These are phyloP conservation scores for Drosophila jambulina DNA, from an alignment of 1,140 invertebrate genomes.

Conservation along the genomic window DNA sequence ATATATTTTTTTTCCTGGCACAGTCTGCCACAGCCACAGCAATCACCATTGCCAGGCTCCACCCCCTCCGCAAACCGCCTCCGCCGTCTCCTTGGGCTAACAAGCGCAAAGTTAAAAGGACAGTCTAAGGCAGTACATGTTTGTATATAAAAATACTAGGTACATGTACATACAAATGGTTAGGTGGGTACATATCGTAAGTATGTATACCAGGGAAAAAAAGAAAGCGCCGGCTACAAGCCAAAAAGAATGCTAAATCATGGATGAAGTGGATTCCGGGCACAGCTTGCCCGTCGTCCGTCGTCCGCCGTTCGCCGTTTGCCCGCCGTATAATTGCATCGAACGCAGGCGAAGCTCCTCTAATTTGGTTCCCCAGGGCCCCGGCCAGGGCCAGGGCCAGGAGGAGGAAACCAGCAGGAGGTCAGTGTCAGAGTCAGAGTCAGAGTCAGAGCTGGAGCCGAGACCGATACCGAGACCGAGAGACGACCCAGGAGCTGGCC, in stretches of 20 bases:
- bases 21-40: conserved; percentile 32
- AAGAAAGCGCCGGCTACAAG: conserved; percentile 40
- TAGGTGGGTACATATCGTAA: conserved; percentile 23
- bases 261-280: conserved; percentile 60
- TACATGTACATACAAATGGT: conserved; percentile 23
- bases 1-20: background rate
- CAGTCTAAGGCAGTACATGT: conserved; percentile 57
- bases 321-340: conserved; percentile 74
- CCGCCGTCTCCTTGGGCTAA: conserved; percentile 33
- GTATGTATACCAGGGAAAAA: conserved; percentile 23
- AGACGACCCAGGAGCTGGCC: background rate
- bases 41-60: conserved; percentile 4
- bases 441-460: background rate
- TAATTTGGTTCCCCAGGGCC: conserved; percentile 16
- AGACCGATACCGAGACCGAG: background rate
- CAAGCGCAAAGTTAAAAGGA: conserved; percentile 73
- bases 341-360: conserved; percentile 51
- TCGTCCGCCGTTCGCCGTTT: background rate
- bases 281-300: conserved; percentile 26
- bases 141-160: conserved; percentile 37
- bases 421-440: conserved; percentile 45
- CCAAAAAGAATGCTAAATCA: conserved; percentile 76
- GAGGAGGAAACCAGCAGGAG: conserved; percentile 54
- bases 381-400: no score
- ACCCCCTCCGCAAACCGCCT: background rate